These are phyloP conservation scores for Liodrosophila aerea DNA, from an alignment of 2,888 invertebrate genomes.

Conservation along the genomic window DNA sequence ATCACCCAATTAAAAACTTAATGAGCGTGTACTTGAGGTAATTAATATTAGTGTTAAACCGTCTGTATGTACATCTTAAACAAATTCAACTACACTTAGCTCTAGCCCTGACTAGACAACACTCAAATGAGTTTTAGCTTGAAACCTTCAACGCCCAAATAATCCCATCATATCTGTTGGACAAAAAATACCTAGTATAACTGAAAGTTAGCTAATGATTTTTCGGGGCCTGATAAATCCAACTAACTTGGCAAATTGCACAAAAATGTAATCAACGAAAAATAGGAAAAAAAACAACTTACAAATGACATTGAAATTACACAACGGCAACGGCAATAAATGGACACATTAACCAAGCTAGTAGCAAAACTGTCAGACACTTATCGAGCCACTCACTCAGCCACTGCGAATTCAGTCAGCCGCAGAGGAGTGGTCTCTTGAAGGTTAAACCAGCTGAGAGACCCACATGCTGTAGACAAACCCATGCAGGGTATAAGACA, in stretches of 20 bases:
- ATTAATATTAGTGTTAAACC: conserved; percentile 7
- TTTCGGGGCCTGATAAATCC: conserved; percentile 28
- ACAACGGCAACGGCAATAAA: conserved; percentile 39
- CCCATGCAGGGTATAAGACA: too few relatives aligned
- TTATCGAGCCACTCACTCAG: conserved; percentile 33
- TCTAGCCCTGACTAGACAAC: conserved; percentile 3
- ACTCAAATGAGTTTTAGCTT: background rate
- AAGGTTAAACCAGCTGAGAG: conserved; percentile 30
- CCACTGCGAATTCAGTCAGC: conserved; percentile 14
- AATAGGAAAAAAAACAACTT: conserved; percentile 23
- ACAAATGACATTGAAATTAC: conserved; percentile 67
- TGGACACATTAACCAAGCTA: conserved; percentile 47
- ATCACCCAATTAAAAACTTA: conserved; percentile 3
- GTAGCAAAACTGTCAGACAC: conserved; percentile 34
- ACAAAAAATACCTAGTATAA: conserved; percentile 5
- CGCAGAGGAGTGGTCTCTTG: conserved; percentile 37
- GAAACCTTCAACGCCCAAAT: conserved; percentile 12
- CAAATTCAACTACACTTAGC: conserved; percentile 4
- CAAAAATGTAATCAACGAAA: conserved; percentile 46
- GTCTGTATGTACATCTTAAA: too few relatives aligned
- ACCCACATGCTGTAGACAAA: conserved; percentile 8
- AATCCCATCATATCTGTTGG: background rate
- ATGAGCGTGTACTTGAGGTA: background rate
- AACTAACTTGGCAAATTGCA: conserved; percentile 35
- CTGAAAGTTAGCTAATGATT: conserved; percentile 26